A percentile compares a stretch with the other conserved stretches of the same genome.
Evolutionary conservation across 1,140 invertebrate genomes (phyloP).

Genomic region (Campodea augens): DNA sequence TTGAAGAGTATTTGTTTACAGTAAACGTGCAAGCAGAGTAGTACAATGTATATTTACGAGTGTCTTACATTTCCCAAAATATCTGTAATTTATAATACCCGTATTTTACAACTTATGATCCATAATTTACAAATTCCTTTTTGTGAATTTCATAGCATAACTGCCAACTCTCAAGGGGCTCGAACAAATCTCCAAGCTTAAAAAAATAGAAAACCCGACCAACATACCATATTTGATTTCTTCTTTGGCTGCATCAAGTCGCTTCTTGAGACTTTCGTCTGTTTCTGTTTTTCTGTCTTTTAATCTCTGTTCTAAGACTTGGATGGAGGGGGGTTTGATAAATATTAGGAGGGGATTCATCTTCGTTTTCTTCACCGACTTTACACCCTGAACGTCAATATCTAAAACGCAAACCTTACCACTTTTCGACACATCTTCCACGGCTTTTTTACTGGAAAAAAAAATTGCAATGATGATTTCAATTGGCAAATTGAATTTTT

Average conservation of each 20-base stretch:
- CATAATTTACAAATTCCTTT: no score
- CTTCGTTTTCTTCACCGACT: slow-evolving; percentile 65
- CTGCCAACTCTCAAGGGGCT: no score
- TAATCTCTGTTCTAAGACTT: slow-evolving; percentile 58
- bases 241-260: slow-evolving; percentile 46
- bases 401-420: slow-evolving; percentile 88
- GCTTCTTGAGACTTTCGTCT: slow-evolving; percentile 55
- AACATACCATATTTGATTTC: slow-evolving; percentile 81
- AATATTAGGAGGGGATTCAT: slow-evolving; percentile 75
- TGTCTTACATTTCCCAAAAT: no score
- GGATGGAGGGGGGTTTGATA: slow-evolving; percentile 76
- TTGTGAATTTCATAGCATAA: no score
- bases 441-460: slow-evolving; percentile 57
- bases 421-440: slow-evolving; percentile 51
- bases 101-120: no score
- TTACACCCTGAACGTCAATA: slow-evolving; percentile 92
- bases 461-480: not conserved
- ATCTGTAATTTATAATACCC: no score
- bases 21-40: no score
- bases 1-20: no score
- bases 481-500: slow-evolving; percentile 2
- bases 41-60: no score
- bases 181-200: no score
- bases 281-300: slow-evolving; percentile 67
- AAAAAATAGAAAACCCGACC: no score